These are phyloP conservation scores for Yponomeuta evonymella DNA, from an alignment of 2,888 invertebrate genomes.

Conservation along the genomic window DNA sequence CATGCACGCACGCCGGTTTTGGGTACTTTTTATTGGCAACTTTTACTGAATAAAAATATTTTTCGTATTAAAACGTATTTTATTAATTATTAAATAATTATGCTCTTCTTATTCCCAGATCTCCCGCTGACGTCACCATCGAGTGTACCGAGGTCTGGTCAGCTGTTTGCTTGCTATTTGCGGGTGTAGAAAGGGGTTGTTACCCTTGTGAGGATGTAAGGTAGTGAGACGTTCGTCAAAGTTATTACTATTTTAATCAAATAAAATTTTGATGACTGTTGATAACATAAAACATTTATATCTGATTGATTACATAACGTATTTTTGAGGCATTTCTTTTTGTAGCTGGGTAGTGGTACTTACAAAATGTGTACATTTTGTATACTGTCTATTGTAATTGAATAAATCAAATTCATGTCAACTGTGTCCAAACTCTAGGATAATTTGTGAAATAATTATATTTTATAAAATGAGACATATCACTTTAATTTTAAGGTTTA, in stretches of 20 bases:
- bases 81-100: no score
- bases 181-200: background rate
- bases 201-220: background rate
- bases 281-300: no score
- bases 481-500: slow-evolving; percentile 27
- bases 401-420: background rate
- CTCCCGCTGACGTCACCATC: background rate
- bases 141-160: background rate
- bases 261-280: background rate
- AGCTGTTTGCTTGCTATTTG: background rate
- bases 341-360: background rate
- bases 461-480: slow-evolving; percentile 8
- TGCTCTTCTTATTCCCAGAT: background rate
- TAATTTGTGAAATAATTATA: slow-evolving; percentile 17
- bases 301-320: background rate
- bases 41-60: no score
- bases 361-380: background rate
- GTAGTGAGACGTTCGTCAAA: background rate
- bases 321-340: background rate
- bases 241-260: background rate
- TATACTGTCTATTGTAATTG: background rate
- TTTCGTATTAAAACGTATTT: no score
- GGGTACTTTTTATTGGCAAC: no score
- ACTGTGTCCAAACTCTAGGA: background rate
- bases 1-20: no score